A percentile compares a stretch with the other conserved stretches of the same genome.
Evolutionary conservation across 2,888 invertebrate genomes (phyloP).

Genomic region (Perizoma affinitatum): DNA sequence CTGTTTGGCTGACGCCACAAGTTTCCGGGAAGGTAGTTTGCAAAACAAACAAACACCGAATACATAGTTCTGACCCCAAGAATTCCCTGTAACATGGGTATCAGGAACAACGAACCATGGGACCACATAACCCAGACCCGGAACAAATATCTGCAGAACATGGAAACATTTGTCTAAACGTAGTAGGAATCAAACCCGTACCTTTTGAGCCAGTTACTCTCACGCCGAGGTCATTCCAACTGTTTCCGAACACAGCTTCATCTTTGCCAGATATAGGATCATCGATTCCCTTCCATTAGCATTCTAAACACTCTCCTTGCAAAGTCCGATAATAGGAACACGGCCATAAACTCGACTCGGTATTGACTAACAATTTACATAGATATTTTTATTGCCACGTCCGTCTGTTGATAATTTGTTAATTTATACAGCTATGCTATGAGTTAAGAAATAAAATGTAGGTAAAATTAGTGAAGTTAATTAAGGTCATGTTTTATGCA

Average conservation of each 20-base stretch:
- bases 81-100: too few species aligned
- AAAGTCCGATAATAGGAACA: constrained; percentile 65
- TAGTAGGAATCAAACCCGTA: too few species aligned
- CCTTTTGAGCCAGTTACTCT: too few species aligned
- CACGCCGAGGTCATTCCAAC: constrained; percentile 1
- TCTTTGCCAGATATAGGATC: constrained; percentile 54
- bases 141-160: too few species aligned
- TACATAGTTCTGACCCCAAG: too few species aligned
- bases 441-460: constrained; percentile 8
- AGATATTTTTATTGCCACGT: constrained; percentile 54
- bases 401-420: constrained; percentile 47
- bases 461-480: constrained; percentile 10
- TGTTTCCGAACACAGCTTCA: constrained; percentile 41
- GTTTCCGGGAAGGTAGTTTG: too few species aligned
- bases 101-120: too few species aligned
- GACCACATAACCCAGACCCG: too few species aligned
- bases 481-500: constrained; percentile 8
- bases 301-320: constrained; percentile 65
- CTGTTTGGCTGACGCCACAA: too few species aligned
- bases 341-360: constrained; percentile 54
- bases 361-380: constrained; percentile 55
- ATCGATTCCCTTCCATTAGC: constrained; percentile 71
- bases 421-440: constrained; percentile 24
- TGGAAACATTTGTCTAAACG: too few species aligned
- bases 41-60: too few species aligned